phyloP scores from a whole-genome alignment of 2,113 vertebrate species.

The Hucho hucho region DNA sequence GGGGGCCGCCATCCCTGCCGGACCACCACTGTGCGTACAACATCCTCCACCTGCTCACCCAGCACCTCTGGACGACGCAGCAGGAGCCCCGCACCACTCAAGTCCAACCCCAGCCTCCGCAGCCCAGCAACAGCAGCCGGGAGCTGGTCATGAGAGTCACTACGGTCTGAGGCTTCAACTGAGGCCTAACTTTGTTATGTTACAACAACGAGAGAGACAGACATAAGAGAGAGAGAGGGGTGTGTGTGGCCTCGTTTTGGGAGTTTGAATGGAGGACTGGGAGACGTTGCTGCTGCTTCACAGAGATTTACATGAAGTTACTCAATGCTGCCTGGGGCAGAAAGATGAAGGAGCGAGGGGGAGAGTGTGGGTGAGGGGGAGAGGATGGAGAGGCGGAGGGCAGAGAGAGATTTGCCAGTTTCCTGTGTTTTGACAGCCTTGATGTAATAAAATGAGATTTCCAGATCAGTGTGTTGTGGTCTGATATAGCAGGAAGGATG shows the following conservation, averaged over 20 bases:
- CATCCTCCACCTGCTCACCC: conserved; percentile 88
- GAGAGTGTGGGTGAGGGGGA: neutral
- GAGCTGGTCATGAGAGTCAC: conserved; percentile 93
- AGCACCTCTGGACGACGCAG: conserved; percentile 71
- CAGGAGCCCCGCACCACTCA: conserved; percentile 71
- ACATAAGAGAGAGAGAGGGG: no score
- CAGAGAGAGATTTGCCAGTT: neutral
- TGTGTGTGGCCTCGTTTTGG: neutral
- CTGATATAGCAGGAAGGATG: no score
- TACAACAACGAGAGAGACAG: neutral
- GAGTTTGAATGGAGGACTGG: no score
- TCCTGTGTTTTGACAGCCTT: neutral
- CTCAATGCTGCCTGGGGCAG: neutral
- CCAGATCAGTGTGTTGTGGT: no score
- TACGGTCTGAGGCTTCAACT: conserved; percentile 77
- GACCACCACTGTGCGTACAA: conserved; percentile 88
- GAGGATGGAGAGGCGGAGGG: conserved; percentile 18
- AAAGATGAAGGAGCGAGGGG: neutral
- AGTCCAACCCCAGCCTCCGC: conserved; percentile 28
- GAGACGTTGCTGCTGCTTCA: no score
- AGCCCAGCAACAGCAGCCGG: conserved; percentile 76
- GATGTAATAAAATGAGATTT: neutral
- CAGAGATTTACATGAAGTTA: neutral
- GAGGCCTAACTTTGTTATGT: conserved; percentile 40
- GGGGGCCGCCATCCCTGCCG: conserved; percentile 54